phyloP scores from a whole-genome alignment of 2,888 invertebrate genomes.

The Amblyteles armatorius region DNA sequence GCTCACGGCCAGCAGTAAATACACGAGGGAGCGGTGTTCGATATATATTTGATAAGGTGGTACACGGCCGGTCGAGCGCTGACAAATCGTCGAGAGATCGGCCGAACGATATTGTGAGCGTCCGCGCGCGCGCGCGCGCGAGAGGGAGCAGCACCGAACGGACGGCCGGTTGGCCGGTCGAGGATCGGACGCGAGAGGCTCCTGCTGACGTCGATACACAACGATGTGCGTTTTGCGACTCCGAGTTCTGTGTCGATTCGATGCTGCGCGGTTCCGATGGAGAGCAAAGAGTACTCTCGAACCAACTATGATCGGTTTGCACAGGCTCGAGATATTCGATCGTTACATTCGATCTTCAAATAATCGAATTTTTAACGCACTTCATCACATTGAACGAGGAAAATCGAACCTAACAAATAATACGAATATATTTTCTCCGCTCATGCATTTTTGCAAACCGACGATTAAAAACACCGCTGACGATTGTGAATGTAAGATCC shows the following conservation, averaged over 20 bases:
- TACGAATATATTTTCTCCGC: too few relatives aligned
- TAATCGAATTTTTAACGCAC: too few relatives aligned
- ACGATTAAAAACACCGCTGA: not conserved
- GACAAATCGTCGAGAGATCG: slow-evolving; percentile 83
- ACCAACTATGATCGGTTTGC: not conserved
- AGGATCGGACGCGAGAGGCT: slow-evolving; percentile 21
- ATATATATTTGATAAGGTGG: slow-evolving; percentile 83
- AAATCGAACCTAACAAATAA: too few relatives aligned
- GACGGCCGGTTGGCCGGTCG: slow-evolving; percentile 37
- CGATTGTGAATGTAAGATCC: not conserved
- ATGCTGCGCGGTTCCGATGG: not conserved
- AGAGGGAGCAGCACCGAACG: slow-evolving; percentile 35
- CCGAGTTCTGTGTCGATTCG: not conserved
- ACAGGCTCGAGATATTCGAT: not conserved
- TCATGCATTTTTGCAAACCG: too few relatives aligned
- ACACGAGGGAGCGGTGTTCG: slow-evolving; percentile 82
- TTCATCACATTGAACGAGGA: too few relatives aligned
- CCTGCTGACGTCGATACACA: slow-evolving; percentile 10
- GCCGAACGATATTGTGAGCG: slow-evolving; percentile 77
- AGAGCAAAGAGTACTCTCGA: not conserved
- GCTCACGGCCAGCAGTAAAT: slow-evolving; percentile 76
- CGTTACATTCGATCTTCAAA: too few relatives aligned
- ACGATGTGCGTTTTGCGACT: slow-evolving; percentile 34
- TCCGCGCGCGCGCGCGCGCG: slow-evolving; percentile 69
- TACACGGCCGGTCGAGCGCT: slow-evolving; percentile 81